These are phyloP conservation scores for Alauda arvensis DNA, from an alignment of 2,797 vertebrate genomes.

Conservation along the genomic window DNA sequence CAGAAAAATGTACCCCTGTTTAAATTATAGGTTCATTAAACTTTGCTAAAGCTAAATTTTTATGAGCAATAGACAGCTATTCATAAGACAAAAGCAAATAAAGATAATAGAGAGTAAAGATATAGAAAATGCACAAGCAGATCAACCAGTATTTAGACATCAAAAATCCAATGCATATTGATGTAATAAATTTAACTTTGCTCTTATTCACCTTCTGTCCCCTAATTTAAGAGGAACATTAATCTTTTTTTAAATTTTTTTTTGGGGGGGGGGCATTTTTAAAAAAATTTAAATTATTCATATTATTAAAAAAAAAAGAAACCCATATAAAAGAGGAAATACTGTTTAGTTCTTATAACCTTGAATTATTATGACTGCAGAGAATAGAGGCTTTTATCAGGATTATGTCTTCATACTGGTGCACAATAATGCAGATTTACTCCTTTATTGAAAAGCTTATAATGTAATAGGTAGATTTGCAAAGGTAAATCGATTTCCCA, in stretches of 20 bases:
- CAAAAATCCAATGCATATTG: neutral
- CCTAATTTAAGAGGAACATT: neutral
- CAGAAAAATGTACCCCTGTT: neutral
- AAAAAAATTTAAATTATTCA: neutral
- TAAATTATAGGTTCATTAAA: neutral
- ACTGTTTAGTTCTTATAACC: neutral
- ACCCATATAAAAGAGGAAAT: neutral
- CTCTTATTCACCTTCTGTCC: neutral
- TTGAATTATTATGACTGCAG: neutral
- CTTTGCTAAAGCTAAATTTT: neutral
- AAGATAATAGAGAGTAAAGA: neutral
- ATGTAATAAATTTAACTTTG: neutral
- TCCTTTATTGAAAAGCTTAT: neutral
- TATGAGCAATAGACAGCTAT: neutral
- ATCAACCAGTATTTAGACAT: neutral
- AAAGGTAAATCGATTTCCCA: neutral
- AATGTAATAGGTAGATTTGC: neutral
- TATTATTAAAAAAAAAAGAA: neutral
- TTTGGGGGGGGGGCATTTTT: accelerated
- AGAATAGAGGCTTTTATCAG: neutral
- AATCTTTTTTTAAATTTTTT: neutral
- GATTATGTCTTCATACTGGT: neutral
- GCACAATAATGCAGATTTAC: neutral
- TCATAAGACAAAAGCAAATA: neutral
- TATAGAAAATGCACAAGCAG: neutral